These are phyloP conservation scores for Virgularia gustaviana DNA, from an alignment of 92 coral and sea anemone species.

Conservation along the genomic window DNA sequence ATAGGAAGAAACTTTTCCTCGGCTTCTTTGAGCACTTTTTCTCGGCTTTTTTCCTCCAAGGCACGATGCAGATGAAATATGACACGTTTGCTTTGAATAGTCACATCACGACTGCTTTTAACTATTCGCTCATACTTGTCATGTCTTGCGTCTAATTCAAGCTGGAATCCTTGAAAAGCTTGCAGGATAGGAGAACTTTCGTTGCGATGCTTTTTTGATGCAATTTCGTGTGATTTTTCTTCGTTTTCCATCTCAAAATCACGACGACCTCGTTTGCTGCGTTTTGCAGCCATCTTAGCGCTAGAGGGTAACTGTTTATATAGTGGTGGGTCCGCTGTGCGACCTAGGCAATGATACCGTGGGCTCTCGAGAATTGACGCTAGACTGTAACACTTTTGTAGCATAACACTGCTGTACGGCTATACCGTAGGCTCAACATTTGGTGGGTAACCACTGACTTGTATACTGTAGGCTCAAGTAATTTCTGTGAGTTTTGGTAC, in stretches of 20 bases:
- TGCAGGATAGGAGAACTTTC: conserved; percentile 60
- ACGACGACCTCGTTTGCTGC: too few relatives aligned
- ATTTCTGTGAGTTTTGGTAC: too few relatives aligned
- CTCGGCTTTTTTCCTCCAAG: conserved; percentile 62
- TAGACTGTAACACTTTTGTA: background rate
- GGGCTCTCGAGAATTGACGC: conserved; percentile 5
- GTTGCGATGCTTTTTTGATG: conserved; percentile 41
- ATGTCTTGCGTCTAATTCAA: conserved; percentile 70
- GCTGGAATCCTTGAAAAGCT: conserved; percentile 63
- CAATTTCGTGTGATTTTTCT: conserved; percentile 6
- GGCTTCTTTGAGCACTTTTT: conserved; percentile 64
- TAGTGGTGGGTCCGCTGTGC: background rate
- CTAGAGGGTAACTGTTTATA: too few relatives aligned
- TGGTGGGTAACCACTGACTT: background rate
- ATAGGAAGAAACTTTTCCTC: conserved; percentile 66
- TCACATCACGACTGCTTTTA: conserved; percentile 87
- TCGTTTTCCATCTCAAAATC: too few relatives aligned
- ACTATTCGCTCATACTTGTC: conserved; percentile 92
- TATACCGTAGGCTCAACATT: too few relatives aligned
- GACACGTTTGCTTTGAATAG: conserved; percentile 80
- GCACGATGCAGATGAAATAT: conserved; percentile 75
- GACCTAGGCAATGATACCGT: background rate
- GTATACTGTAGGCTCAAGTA: conserved; percentile 6
- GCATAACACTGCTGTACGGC: background rate
- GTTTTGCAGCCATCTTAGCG: too few relatives aligned